Base-by-base conservation (phyloP, 2,888 invertebrate genomes). In the Hesperia comma region DNA sequence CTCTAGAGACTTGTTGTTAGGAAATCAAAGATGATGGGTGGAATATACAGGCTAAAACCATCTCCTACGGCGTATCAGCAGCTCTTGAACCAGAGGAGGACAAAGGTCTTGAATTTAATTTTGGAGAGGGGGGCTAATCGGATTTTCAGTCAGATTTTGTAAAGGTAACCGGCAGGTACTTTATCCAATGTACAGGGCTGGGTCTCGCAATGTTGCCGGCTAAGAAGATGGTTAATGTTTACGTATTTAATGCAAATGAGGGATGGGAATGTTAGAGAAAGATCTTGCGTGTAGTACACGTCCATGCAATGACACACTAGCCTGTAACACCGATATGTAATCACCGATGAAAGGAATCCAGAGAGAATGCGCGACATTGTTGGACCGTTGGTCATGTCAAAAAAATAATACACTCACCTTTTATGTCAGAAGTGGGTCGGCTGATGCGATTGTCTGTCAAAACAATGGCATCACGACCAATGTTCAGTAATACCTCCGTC, bases 401-500 rank as follows among this genome's bases (percentile, higher is more conserved):
- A 53, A 53, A 53, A 58, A 58, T 58, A 43, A 56, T 63, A 33
- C 41, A 19, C 17, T 40, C 57, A 21, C 57, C 63, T 64, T 64
- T 58, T 53, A 63, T 63, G 57, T 32, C 46, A 32, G 8, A 64
- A 58, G 63, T 57, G 32, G 63, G 63, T 57, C 57, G 63, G 40
- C 40, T 26, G 54, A 37, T 49, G 32, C 63, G 63, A 63, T 64
- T 64, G 63, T 64, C 57, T 41, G 57, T 57, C 63, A 53, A 64
- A 57, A 64, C 63, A 64, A 64, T 64, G 17, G 57, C 57, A 32
- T 49, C 33, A 57, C 41, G 57, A 63, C 51, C 51, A 32, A 64
- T 58, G 46, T 53, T 51, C 57, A 37, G 63, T 46, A 26, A 26
- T 26, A 26, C 26, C 26, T 56, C 2, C 49, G 49, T 49, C 19